Evolutionary conservation across 1,140 invertebrate genomes (phyloP).

Genomic region (Periplaneta americana): DNA sequence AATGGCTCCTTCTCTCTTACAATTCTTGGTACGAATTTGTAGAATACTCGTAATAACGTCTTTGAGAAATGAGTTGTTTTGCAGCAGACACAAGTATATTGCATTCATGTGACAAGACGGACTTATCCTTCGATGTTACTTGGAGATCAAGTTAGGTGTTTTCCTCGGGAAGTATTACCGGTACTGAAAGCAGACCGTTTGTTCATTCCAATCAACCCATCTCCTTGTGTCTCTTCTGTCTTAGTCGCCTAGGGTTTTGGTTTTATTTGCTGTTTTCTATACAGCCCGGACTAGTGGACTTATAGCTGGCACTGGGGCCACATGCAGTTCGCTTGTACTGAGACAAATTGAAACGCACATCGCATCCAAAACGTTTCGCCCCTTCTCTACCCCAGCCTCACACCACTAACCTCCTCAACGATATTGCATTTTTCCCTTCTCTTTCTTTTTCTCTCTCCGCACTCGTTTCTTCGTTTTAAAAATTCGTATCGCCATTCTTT

Average conservation of each 20-base stretch:
- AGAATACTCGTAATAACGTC: no score
- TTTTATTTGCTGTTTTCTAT: neutral
- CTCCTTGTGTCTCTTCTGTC: neutral
- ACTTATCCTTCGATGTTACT: neutral
- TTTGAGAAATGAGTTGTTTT: no score
- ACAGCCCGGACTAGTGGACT: no score
- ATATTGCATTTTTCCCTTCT: neutral
- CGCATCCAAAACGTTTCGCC: neutral
- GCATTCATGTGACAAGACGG: neutral
- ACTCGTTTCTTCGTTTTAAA: neutral
- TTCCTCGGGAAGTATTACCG: no score
- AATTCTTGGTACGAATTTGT: no score
- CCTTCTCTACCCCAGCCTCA: neutral
- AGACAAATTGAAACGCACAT: neutral
- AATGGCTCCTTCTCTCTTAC: no score
- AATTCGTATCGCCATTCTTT: neutral
- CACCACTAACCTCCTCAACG: neutral
- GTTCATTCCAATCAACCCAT: neutral
- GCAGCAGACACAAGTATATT: neutral
- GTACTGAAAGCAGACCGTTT: neutral
- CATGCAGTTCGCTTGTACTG: neutral
- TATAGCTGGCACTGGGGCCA: no score
- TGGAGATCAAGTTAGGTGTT: neutral
- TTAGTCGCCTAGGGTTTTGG: no score
- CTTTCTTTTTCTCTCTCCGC: neutral